Evolutionary conservation across 2,797 vertebrate genomes (phyloP), one percentile per base, ranked within the genome.

Genomic region (Argyrosomus regius): DNA sequence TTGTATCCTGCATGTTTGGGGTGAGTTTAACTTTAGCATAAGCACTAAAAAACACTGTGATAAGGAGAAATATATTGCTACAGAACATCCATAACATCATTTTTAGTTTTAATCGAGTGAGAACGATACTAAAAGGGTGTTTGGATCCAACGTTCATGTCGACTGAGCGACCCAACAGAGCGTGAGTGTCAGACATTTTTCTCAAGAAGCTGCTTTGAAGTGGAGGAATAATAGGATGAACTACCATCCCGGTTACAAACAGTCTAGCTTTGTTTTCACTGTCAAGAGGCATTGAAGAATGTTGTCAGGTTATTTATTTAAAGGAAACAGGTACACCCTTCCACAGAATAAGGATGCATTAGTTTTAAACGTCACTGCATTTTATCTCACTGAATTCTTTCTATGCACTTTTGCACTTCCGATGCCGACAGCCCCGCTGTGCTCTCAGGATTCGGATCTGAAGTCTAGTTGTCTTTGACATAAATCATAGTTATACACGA

Each of bases 181-280:
- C 31, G 10, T 17, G 5, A 6, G 41, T 14, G 43, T 54, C 56
- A 63, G 56, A 28, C n/a, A 56, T 35, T 2, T 68, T 60, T 65
- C 66, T 56, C 24, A 70, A 26, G 41, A 66, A 41, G 58, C 66
- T 10, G 5, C 62, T 87, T 79, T 74, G 52, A 76, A 49, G n/a
- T 35, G 54, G 48, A 3, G 53, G 57, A 50, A 62, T 20, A 48
- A 77, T 20, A 18, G 22, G 1, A 64, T 49, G 65, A 76, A 49
- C 57, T 24, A 20, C 2, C 7, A 11, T 75, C 52, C 72, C 60
- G 68, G 39, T 39, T 70, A n/a, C 70, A 54, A 50, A 48, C 3
- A 20, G 7, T 69, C 28, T 7, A 39, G 57, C 9, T 75, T 62
- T 66, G 22, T 76, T 69, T 61, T 20, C 35, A 14, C 12, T 77